Conservation (phyloP, 1,140 invertebrate species). For the Eupristina koningsbergeri region DNA sequence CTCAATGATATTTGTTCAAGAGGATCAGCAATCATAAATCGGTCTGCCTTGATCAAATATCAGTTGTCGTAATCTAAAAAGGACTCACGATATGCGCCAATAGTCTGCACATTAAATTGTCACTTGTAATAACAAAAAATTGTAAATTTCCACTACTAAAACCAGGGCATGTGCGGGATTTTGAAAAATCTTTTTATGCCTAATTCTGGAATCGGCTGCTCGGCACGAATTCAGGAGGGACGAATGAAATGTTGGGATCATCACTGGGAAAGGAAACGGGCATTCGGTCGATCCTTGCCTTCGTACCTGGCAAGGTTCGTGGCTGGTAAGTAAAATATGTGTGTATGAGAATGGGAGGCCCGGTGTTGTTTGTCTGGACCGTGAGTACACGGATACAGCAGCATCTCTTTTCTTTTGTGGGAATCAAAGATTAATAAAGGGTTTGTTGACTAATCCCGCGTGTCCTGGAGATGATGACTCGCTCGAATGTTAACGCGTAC, state of each 20-base stretch:
- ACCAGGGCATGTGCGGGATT: background rate
- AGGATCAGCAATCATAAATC: background rate
- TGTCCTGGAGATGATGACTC: background rate
- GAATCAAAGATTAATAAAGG: conserved; percentile 6
- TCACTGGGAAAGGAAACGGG: background rate
- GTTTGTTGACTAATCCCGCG: background rate
- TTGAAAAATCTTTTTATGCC: background rate
- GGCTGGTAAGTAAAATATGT: too few relatives aligned
- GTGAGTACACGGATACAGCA: too few relatives aligned
- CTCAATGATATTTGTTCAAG: background rate
- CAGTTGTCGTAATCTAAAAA: background rate
- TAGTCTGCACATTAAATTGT: too few relatives aligned
- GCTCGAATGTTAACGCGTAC: background rate
- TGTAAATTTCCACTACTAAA: background rate
- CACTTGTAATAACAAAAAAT: background rate
- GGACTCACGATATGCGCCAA: too few relatives aligned
- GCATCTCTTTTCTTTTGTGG: conserved; percentile 15
- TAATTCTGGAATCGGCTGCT: background rate
- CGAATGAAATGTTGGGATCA: background rate
- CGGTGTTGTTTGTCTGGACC: background rate
- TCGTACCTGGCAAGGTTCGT: background rate
- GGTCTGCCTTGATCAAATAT: conserved; percentile 10
- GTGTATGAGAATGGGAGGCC: background rate
- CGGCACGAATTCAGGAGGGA: background rate
- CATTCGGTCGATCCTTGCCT: background rate